Base-by-base conservation (phyloP, 1,140 invertebrate genomes). In the Drosophila nigrodunni region DNA sequence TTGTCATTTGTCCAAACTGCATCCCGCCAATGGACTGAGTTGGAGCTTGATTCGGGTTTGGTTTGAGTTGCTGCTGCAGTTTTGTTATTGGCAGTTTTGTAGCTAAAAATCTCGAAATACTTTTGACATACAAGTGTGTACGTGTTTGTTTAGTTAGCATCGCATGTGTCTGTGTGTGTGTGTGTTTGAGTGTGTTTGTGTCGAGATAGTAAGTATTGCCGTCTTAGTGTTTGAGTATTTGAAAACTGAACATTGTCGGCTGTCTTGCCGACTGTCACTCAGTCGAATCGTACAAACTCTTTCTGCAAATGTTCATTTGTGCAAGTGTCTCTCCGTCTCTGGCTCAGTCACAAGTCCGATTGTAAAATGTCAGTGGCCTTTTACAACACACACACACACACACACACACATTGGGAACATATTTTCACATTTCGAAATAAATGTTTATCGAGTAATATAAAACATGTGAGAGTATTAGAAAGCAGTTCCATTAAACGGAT, bases 221-320 rank as follows among this genome's bases (percentile, higher is more conserved):
- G 78, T 87, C 83, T 87, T 87, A 80, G 82, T 78, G 69, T 88
- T 88, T 88, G 82, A 83, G 69, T 75, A 72, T 87, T 83, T 80
- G 78, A 77, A 83, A 83, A 88, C 83, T 83, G 83, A 80, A 83
- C 83, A 87, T 89, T 89, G 83, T 88, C 78, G 80, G 83, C 83
- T 88, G 83, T 83, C 83, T 83, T 88, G 83, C 83, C 85, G 80
- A 72, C 80, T 88, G 83, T 80, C 83, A 88, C 85, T 88, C 83
- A 89, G 59, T 64, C 62, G 61, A 70, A 30, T 30, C 25, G 25
- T 21, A 21, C 18, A 21, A 30, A 68, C 74, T 75, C 74, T 89
- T 88, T 80, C 87, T 74, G 67, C 73, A 72, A 78, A 82, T 83
- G 80, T 88, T 83, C 81, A 85, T 83, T 86, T 85, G 81, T 74